Base-by-base conservation (phyloP, 2,113 vertebrate genomes). In the Arizona elegans region DNA sequence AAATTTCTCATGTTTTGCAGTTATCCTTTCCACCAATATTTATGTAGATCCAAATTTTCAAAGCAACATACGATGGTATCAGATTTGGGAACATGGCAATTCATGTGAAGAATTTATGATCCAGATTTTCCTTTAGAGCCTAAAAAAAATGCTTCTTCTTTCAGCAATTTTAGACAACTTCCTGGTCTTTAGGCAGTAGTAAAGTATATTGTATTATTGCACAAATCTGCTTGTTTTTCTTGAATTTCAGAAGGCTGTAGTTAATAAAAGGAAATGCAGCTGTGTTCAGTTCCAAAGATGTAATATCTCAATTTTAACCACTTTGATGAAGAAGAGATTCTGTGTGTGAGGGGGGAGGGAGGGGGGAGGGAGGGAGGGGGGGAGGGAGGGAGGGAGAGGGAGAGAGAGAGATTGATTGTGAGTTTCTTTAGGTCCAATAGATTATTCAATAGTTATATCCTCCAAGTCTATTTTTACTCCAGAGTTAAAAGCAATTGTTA, bases 301-400 rank as follows among this genome's bases (percentile, higher is more conserved):
- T n/a, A 70, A n/a, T n/a, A 70, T 70, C 29, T 70, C 65, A 70
- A 65, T 26, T 62, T 62, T 62, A 62, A 2, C 3, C 23, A n/a
- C 12, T 70, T 15, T 70, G 65, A 70, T 1, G 12, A n/a, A n/a
- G 29, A n/a, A 70, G 65, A n/a, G 2, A 26, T 9, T 62, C 24
- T 26, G 2, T 62, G 59, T 26, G 59, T 0, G 9, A 3, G 26
- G 12, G 50, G 7, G 50, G 50, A 1, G 50, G 8, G 1, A 1
- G 50, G 8, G 26, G 62, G 1, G 26, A 5, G 1, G 0, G 62
- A 1, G 62, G 1, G 21, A 9, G 23, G 1, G 21, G 1, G 58
- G 24, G 58, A 24, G 21, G 1, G 58, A 59, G 21, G 24, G 21
- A 23, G 56, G 1, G 58, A 21, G 21, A 2, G 21, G 1, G 8